Base-by-base conservation (phyloP, 2,113 vertebrate species). In the Dipodomys merriami region DNA sequence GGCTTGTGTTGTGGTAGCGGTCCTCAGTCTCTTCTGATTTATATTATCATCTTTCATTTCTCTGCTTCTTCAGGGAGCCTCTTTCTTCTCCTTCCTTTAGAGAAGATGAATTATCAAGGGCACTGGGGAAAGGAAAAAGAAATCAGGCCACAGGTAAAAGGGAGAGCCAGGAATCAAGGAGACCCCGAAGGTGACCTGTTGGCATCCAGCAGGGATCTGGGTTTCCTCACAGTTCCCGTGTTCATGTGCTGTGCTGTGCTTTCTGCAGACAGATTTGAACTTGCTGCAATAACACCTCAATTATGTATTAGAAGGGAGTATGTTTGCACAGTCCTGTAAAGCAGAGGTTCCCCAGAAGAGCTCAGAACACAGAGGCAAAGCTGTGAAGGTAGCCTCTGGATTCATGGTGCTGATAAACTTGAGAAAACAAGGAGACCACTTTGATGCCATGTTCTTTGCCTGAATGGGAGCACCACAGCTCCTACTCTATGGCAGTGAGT, bases 61-160 rank as follows among this genome's bases (percentile, higher is more conserved):
- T 49, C 33, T 27, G 12, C 60, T 88, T 91, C 86, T 86, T 69
- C 74, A n/a, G 23, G 57, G 35, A 83, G 25, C 2, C 30, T 62
- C 57, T 69, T 95, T 67, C 29, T 67, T 76, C 23, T 53, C 49
- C 86, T 33, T 79, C 49, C 86, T 49, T 96, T 49, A 83, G 67
- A 91, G 33, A 93, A 74, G 86, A 67, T 92, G 96, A 94, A 95
- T 94, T 87, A 62, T 92, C 81, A 95, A 96, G 82, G 77, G 95
- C 85, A 30, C 72, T 33, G 74, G 76, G 83, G 27, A 67, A 0
- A 15, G 44, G 44, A 78, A 20, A 96, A 84, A 79, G 71, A 96
- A 79, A 46, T 67, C 15, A 46, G 71, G 49, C 46, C 53, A 15
- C 10, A 60, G 62, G 74, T n/a, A 35, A 95, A 96, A 60, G 49